Conservation (phyloP, 1,140 invertebrate genomes). For the Trichogramma pretiosum region DNA sequence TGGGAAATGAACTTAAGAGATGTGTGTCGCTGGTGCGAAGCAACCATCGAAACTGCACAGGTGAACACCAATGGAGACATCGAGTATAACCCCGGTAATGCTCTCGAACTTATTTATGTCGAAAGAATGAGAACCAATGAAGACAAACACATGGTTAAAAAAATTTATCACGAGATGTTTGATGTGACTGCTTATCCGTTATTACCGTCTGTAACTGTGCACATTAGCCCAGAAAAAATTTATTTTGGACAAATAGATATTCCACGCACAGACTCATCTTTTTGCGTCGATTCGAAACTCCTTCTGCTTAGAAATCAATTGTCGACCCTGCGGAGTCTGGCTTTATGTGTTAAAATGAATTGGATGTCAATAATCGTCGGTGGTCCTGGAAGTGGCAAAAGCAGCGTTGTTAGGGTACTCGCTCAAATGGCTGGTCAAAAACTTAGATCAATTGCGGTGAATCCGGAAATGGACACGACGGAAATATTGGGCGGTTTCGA, state of each 20-base stretch:
- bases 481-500: constrained; percentile 94
- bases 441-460: constrained; percentile 73
- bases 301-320: constrained; percentile 61
- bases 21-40: constrained; percentile 84
- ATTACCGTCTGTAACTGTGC: constrained; percentile 42
- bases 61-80: constrained; percentile 21
- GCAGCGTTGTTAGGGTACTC: constrained; percentile 66
- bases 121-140: constrained; percentile 67
- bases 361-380: constrained; percentile 90
- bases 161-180: constrained; percentile 56
- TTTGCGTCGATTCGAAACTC: constrained; percentile 43
- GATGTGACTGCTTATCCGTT: constrained; percentile 42
- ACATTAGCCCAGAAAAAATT: constrained; percentile 46
- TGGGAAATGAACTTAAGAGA: constrained; percentile 98
- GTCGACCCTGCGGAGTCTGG: constrained; percentile 59
- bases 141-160: constrained; percentile 60
- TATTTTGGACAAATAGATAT: constrained; percentile 53
- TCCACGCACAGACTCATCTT: constrained; percentile 32
- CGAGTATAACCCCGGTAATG: constrained; percentile 52
- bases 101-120: constrained; percentile 68
- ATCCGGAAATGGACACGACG: constrained; percentile 88
- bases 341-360: constrained; percentile 78
- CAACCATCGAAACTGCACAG: constrained; percentile 32
- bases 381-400: constrained; percentile 71
- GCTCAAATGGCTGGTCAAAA: constrained; percentile 65